Base-by-base conservation (phyloP, 2,888 invertebrate genomes). In the Eilema caniola region DNA sequence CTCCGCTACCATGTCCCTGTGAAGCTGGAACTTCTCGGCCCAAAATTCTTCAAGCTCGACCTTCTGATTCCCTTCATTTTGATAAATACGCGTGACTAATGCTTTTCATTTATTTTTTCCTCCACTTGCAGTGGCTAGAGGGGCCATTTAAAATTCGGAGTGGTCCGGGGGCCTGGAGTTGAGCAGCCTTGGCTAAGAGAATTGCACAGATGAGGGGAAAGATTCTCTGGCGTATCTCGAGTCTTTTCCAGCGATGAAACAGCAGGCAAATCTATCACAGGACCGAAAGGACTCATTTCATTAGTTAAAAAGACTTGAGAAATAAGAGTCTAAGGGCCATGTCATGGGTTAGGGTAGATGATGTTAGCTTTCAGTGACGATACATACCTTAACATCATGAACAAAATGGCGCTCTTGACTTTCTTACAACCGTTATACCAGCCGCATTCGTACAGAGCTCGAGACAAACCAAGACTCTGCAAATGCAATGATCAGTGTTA, bases 331-430 rank as follows among this genome's bases (percentile, higher is more conserved):
- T n/a, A 8, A n/a, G 20, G 20, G n/a, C n/a, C 3, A n/a, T 53
- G 47, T 20, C 20, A 20, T 20, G 20, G 8, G 53, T 33, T 8
- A 16, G 20, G 53, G 47, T 31, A 1, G 20, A 25, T 28, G 5
- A 41, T 0, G 41, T 41, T 8, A 24, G 23, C 10, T 20, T 23
- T n/a, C n/a, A 7, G 10, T n/a, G 56, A 28, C 11, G 31, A 3
- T 60, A 60, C 37, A 23, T 56, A 71, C 89, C 89, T 88, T 57
- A 82, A 76, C 11, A 89, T 71, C 86, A 88, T 88, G 12, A 89
- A 84, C 4, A 87, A 69, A 5, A 89, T 69, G 3, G 80, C 80
- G 63, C 75, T 86, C 64, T 72, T 84, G 20, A 85, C 69, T 56
- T 72, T 82, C 41, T 79, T 79, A 5, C 87, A 77, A 1, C 82